A percentile compares a stretch with the other conserved stretches of the same genome.
phyloP scores from a whole-genome alignment of 2,888 invertebrate species.

The Ormyrus thymus region DNA sequence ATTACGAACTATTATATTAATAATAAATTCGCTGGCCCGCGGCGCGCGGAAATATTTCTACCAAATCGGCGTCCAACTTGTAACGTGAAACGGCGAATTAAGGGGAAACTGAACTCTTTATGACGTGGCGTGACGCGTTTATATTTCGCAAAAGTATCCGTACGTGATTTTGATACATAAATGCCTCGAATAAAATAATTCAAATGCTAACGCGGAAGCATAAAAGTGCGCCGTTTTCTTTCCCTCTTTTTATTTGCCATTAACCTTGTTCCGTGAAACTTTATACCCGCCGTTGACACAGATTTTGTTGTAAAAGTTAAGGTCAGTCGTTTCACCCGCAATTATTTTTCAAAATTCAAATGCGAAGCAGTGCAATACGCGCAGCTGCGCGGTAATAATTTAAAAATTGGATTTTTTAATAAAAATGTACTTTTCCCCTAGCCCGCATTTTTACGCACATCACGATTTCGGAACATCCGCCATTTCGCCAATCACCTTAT shows the following conservation, averaged over 20 bases:
- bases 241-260: conserved; percentile 14
- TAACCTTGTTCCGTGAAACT: conserved; percentile 26
- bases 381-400: too few relatives aligned
- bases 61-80: conserved; percentile 1
- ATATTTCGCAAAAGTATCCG: conserved; percentile 25
- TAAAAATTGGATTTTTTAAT: too few relatives aligned
- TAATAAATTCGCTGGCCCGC: too few relatives aligned
- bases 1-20: neutral
- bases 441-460: too few relatives aligned
- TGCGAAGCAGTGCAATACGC: too few relatives aligned
- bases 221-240: conserved; percentile 3
- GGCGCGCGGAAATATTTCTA: neutral
- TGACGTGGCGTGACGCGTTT: conserved; percentile 14
- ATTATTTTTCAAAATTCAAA: too few relatives aligned
- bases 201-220: conserved; percentile 22
- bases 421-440: too few relatives aligned
- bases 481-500: too few relatives aligned
- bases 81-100: conserved; percentile 21
- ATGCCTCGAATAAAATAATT: conserved; percentile 9
- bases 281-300: conserved; percentile 22
- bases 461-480: too few relatives aligned
- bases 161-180: conserved; percentile 34
- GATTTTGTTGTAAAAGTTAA: neutral
- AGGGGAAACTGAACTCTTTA: conserved; percentile 23
- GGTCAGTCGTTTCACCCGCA: too few relatives aligned